A percentile compares a stretch with the other conserved stretches of the same genome.
Evolutionary conservation across 2,888 invertebrate species (phyloP).

Genomic region (Endotricha flammealis): DNA sequence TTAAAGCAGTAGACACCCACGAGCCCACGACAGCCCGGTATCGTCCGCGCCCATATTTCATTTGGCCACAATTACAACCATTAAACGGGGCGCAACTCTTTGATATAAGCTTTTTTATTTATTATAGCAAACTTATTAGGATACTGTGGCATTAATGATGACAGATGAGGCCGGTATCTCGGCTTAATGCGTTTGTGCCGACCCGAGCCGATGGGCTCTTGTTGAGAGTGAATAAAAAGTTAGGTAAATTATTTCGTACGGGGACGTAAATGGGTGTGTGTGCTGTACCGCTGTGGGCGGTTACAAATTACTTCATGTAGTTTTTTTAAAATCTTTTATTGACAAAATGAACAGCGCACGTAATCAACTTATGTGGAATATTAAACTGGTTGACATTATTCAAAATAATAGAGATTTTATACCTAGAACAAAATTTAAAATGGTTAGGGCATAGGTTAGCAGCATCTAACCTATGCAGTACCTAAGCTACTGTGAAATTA

Average conservation of each 20-base stretch:
- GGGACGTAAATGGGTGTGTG: slow-evolving; percentile 24
- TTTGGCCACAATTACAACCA: slow-evolving; percentile 73
- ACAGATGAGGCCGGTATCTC: slow-evolving; percentile 67
- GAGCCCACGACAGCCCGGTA: slow-evolving; percentile 36
- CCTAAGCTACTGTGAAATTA: too few relatives aligned
- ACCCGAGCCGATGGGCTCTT: slow-evolving; percentile 41
- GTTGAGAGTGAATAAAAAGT: slow-evolving; percentile 39
- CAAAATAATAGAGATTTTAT: too few relatives aligned
- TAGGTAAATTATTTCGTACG: slow-evolving; percentile 46
- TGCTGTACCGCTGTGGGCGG: slow-evolving; percentile 8
- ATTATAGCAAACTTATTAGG: slow-evolving; percentile 75
- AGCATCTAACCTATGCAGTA: too few relatives aligned
- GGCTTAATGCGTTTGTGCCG: slow-evolving; percentile 59
- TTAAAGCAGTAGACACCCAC: slow-evolving; percentile 67
- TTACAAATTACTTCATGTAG: slow-evolving; percentile 8
- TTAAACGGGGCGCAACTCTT: slow-evolving; percentile 73
- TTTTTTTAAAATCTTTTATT: slow-evolving; percentile 2
- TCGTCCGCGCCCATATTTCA: slow-evolving; percentile 64
- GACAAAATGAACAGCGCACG: slow-evolving; percentile 3
- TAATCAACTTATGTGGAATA: too few relatives aligned
- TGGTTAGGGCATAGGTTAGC: too few relatives aligned
- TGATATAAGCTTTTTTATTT: slow-evolving; percentile 69
- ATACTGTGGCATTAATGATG: slow-evolving; percentile 75
- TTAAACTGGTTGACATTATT: too few relatives aligned
- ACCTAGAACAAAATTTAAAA: too few relatives aligned